Evolutionary conservation across 1,140 invertebrate genomes (phyloP).

Genomic region (Telenomus remus): DNA sequence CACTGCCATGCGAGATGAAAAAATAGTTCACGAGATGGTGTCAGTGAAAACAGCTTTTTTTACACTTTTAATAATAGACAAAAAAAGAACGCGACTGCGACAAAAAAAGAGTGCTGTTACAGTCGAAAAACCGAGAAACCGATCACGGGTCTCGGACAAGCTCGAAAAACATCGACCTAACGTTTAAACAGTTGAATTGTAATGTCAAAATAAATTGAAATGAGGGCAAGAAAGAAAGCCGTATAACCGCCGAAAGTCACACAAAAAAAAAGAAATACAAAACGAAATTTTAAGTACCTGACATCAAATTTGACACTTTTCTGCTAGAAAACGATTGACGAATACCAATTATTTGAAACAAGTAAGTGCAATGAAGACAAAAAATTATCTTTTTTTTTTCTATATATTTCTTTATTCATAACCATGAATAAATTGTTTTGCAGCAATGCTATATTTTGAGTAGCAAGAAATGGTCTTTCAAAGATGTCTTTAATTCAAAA

Average conservation of each 20-base stretch:
- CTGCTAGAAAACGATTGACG: neutral
- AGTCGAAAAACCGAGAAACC: conserved; percentile 33
- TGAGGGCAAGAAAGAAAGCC: conserved; percentile 24
- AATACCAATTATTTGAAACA: neutral
- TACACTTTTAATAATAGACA: conserved; percentile 64
- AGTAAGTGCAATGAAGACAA: neutral
- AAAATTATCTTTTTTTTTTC: too few species aligned
- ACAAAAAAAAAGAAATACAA: neutral
- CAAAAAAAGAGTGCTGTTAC: conserved; percentile 59
- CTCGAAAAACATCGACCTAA: conserved; percentile 5
- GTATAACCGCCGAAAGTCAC: too few species aligned
- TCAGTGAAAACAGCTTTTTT: conserved; percentile 42
- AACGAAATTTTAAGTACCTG: conserved; percentile 24
- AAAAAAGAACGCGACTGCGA: conserved; percentile 59
- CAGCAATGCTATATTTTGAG: conserved; percentile 5
- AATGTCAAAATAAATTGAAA: conserved; percentile 1
- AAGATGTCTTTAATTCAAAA: conserved; percentile 61
- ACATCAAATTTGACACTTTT: conserved; percentile 1
- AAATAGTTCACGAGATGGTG: conserved; percentile 52
- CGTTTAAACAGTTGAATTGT: conserved; percentile 2
- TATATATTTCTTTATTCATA: too few species aligned
- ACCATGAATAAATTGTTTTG: too few species aligned
- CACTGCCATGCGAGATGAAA: conserved; percentile 51
- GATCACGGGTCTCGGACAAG: conserved; percentile 18
- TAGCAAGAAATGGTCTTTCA: conserved; percentile 19